Percentiles rank a stretch among this genome's conserved stretches.
Evolutionary conservation across 2,888 invertebrate species (phyloP).

Genomic region (Sycophila texana): DNA sequence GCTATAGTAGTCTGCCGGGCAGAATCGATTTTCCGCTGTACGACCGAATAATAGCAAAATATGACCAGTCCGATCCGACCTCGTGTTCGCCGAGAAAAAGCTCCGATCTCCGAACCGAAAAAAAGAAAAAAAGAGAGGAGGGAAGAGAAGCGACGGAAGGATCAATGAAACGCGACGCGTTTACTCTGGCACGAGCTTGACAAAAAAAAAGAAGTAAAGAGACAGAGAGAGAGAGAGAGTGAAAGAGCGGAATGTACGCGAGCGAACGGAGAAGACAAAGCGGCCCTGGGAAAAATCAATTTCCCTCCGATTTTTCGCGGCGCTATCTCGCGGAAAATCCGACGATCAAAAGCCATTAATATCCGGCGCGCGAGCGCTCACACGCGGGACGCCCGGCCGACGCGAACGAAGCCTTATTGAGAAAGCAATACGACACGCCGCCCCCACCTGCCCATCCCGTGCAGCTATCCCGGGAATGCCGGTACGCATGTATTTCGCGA

Average conservation of each 20-base stretch:
- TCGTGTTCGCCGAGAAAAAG: background rate
- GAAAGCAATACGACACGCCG: constrained; percentile 68
- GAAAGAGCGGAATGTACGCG: background rate
- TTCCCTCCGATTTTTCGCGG: constrained; percentile 44
- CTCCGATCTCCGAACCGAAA: background rate
- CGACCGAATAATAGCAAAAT: too few species aligned
- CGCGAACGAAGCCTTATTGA: constrained; percentile 71
- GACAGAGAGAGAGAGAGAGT: background rate
- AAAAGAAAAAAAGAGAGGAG: background rate
- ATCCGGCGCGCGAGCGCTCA: constrained; percentile 9
- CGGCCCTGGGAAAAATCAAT: constrained; percentile 44
- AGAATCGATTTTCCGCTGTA: too few species aligned
- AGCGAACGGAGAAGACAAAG: background rate
- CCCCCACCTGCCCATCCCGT: constrained; percentile 20
- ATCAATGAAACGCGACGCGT: constrained; percentile 24
- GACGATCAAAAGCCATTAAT: constrained; percentile 54
- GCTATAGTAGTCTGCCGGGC: too few species aligned
- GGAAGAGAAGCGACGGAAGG: constrained; percentile 15
- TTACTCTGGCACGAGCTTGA: constrained; percentile 10
- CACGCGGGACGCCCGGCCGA: constrained; percentile 62
- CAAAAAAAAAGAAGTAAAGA: background rate
- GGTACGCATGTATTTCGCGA: too few species aligned
- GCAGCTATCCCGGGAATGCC: constrained; percentile 49
- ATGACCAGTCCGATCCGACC: too few species aligned
- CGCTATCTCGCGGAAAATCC: constrained; percentile 34